Evolutionary conservation across 2,797 vertebrate species (phyloP), one percentile per base, ranked within the genome.

Genomic region (Rallus crepitans): DNA sequence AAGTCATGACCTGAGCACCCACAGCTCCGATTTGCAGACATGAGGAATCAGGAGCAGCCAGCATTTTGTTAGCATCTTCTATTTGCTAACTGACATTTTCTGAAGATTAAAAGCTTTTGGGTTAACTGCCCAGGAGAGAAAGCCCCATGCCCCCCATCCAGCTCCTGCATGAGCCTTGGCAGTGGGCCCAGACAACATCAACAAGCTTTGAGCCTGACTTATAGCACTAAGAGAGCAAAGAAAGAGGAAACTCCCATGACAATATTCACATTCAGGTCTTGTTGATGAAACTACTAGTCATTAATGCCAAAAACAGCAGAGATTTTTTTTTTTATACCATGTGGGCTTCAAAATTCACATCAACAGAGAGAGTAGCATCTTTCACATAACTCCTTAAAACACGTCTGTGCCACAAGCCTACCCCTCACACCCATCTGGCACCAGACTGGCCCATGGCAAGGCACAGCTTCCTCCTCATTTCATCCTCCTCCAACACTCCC

Each of bases 401-500:
- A 59, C 35, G n/a, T 75, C 53, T 42, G 40, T 87, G 68, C 73
- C 73, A 93, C 73, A 85, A 76, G 52, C 52, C 59, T 91, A 15
- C n/a, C 37, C 65, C 69, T 94, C 96, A 93, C 91, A 81, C 91
- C 94, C 91, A 83, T 61, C 87, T 94, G 91, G 95, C 94, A 94
- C 64, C 33, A 45, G 75, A 87, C 53, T 90, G 23, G 10, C 71
- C 35, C 71, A 16, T 28, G 71, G 95, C 72, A 31, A 90, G 69
- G 73, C 59, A 78, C 55, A 52, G 81, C 87, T 94, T 94, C 95
- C 84, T 95, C 76, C 72, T 94, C 79, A 91, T 96, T 94, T 93
- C 77, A 93, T 94, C 94, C 59, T 95, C 75, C 89, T 96, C 91
- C 86, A 95, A 45, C 93, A 80, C 90, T 96, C 96, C 84, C 59